Evolutionary conservation across 2,888 invertebrate species (phyloP), one percentile per base, ranked within the genome.

Genomic region (Eupithecia subumbrata): DNA sequence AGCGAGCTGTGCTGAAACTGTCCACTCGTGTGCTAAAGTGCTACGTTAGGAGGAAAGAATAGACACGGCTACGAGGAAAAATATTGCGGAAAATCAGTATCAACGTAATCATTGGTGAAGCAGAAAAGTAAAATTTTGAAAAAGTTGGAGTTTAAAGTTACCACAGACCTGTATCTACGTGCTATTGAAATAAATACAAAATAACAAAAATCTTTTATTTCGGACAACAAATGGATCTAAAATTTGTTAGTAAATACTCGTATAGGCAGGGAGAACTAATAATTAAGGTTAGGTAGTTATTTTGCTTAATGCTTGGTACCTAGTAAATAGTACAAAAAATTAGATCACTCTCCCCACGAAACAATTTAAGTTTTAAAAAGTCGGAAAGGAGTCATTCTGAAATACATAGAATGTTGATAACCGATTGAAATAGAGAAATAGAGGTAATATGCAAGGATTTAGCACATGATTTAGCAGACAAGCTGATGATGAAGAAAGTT

Each of bases 1-100:
- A 84, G 83, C 88, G 87, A 88, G 87, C 87, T 87, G 87, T 87
- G 91, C 92, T 91, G 92, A 92, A 93, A 92, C 86, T 83, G 84
- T 86, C 86, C 88, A 89, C 81, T 92, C 90, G 86, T 81, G 83
- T 80, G 80, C 88, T 83, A 85, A 93, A 93, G 91, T 90, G 88
- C 68, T 78, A 67, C 22, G 22, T 56, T 56, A 11, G 11, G 22
- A 56, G 52, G 52, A 56, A 22, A 22, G n/a, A 56, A 8, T 48
- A n/a, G n/a, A 9, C 11, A 56, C 22, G 22, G 52, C n/a, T 52
- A 52, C 22, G 45, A 16, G 16, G 16, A 16, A 45, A 43, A 45
- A 45, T 45, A 16, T 12, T 12, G 12, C 43, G 45, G 45, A 18
- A 16, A 45, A 45, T 45, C 14, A 45, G 45, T 45, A 18, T 45